Evolutionary conservation across 2,888 invertebrate genomes (phyloP).

Genomic region (Dasysyrphus tricinctus): DNA sequence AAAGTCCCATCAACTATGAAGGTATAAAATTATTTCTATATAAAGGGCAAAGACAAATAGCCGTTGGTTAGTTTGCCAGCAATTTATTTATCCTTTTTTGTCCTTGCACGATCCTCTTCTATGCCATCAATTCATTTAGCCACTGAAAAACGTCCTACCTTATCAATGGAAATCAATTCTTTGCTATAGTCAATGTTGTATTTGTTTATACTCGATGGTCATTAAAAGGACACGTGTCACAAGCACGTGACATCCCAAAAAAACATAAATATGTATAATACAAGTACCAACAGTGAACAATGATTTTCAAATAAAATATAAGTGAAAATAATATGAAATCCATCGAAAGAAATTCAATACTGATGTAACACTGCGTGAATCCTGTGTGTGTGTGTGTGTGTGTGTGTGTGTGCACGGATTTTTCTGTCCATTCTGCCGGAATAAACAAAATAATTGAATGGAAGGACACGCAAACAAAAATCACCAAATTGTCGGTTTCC

Average conservation of each 20-base stretch:
- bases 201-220: constrained; percentile 78
- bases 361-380: neutral
- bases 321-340: constrained; percentile 41
- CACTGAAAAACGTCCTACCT: constrained; percentile 46
- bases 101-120: constrained; percentile 42
- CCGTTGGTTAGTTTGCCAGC: constrained; percentile 39
- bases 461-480: constrained; percentile 67
- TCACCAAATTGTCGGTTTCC: constrained; percentile 65
- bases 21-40: neutral
- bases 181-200: constrained; percentile 39
- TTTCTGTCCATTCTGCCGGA: constrained; percentile 45
- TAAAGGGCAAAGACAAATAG: constrained; percentile 42
- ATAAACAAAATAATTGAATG: constrained; percentile 72
- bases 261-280: neutral
- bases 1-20: constrained; percentile 62
- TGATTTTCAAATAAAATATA: constrained; percentile 61
- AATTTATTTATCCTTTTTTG: constrained; percentile 31
- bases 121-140: constrained; percentile 65
- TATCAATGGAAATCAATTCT: constrained; percentile 70
- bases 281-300: constrained; percentile 28
- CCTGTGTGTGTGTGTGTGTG: neutral
- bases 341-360: constrained; percentile 50
- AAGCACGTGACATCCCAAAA: constrained; percentile 80
- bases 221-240: constrained; percentile 83
- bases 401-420: constrained; percentile 3